Conservation (phyloP, 2,113 vertebrate species). For the Pundamilia nyererei region DNA sequence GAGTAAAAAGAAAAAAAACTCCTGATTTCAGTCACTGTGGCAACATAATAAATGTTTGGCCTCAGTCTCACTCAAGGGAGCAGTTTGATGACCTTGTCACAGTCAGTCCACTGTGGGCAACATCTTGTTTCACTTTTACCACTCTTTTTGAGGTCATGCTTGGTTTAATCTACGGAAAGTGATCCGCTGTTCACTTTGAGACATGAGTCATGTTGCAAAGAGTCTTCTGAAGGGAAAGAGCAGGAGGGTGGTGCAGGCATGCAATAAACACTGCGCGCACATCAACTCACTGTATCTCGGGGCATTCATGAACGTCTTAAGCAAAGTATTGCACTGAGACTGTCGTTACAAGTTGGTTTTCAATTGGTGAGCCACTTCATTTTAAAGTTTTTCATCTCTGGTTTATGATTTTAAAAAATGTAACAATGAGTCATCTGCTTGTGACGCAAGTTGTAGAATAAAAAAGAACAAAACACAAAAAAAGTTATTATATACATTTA, state of each 20-base stretch:
- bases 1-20: background rate
- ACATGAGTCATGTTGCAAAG: background rate
- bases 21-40: background rate
- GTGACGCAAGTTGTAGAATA: background rate
- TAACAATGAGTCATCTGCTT: background rate
- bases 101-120: background rate
- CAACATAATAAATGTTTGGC: background rate
- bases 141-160: background rate
- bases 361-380: background rate
- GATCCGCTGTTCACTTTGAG: background rate
- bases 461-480: background rate
- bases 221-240: background rate
- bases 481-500: background rate
- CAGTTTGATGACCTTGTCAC: background rate
- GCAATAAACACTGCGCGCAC: background rate
- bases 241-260: background rate
- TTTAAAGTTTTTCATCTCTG: background rate
- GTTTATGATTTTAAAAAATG: fast-evolving
- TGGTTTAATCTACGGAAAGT: background rate
- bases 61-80: background rate
- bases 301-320: background rate
- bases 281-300: background rate
- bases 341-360: background rate
- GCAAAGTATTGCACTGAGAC: background rate
- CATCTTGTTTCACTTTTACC: background rate